Conservation (phyloP, 1,140 invertebrate genomes). For the Brevipalpus yothersi region DNA sequence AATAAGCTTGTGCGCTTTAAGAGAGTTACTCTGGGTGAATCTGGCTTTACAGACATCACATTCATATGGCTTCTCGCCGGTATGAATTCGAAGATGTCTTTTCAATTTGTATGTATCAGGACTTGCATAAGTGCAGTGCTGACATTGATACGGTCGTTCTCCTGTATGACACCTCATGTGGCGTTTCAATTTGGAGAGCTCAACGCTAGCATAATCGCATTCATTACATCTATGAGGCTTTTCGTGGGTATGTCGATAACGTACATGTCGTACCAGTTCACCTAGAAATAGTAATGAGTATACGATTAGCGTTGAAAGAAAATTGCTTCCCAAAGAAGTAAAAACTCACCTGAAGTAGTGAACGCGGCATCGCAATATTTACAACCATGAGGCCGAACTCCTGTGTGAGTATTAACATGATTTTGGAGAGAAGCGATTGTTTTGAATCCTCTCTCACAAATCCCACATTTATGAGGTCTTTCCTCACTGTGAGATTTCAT, state of each 20-base stretch:
- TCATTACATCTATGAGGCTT: constrained; percentile 83
- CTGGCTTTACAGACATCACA: constrained; percentile 37
- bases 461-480: constrained; percentile 71
- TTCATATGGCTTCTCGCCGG: constrained; percentile 35
- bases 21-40: constrained; percentile 87
- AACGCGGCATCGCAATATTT: constrained; percentile 77
- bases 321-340: not conserved
- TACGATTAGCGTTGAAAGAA: not conserved
- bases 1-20: constrained; percentile 78
- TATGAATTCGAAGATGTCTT: constrained; percentile 33
- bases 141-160: constrained; percentile 59
- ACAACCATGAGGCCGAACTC: constrained; percentile 77
- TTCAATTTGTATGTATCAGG: constrained; percentile 88
- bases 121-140: constrained; percentile 88
- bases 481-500: constrained; percentile 90
- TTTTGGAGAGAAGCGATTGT: constrained; percentile 76
- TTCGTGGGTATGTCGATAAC: constrained; percentile 77
- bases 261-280: constrained; percentile 70
- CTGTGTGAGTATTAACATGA: constrained; percentile 88
- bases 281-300: constrained; percentile 22
- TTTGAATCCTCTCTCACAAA: constrained; percentile 86
- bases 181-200: constrained; percentile 68
- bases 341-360: constrained; percentile 47
- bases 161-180: constrained; percentile 83
- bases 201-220: constrained; percentile 83